Percentiles rank a stretch among this genome's conserved stretches.
phyloP scores from a whole-genome alignment of 2,797 vertebrate genomes.

The Tenualosa ilisha region DNA sequence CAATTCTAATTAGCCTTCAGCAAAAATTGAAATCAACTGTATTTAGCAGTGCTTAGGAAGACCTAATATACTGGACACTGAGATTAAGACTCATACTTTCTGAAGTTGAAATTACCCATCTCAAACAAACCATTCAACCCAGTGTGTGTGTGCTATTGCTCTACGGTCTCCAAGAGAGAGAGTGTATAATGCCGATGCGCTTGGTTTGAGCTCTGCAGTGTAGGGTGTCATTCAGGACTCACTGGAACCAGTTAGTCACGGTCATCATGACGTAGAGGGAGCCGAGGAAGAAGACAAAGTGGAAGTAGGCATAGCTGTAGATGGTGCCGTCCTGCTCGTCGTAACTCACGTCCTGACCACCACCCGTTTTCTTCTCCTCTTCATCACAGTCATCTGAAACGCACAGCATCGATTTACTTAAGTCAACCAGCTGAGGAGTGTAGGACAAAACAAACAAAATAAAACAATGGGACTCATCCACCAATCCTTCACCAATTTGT shows the following conservation, averaged over 20 bases:
- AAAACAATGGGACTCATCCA: too few species aligned
- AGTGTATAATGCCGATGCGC: neutral
- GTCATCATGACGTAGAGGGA: constrained; percentile 99
- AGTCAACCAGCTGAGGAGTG: neutral
- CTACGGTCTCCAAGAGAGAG: neutral
- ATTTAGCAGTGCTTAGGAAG: too few species aligned
- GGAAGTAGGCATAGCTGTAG: constrained; percentile 92
- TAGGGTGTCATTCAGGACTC: constrained; percentile 64
- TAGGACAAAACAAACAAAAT: neutral
- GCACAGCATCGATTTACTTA: constrained; percentile 46
- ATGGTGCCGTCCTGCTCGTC: constrained; percentile 87
- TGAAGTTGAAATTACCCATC: too few species aligned
- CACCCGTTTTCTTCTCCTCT: constrained; percentile 68
- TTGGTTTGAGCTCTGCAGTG: neutral
- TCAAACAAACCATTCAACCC: neutral
- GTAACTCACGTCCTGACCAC: constrained; percentile 85
- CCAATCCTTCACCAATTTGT: too few species aligned
- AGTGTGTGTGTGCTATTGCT: neutral
- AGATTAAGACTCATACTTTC: too few species aligned
- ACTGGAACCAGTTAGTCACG: constrained; percentile 98
- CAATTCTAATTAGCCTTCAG: too few species aligned
- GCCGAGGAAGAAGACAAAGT: constrained; percentile 93
- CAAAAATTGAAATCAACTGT: too few species aligned
- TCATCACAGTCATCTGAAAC: constrained; percentile 71
- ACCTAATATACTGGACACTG: too few species aligned